Evolutionary conservation across 2,888 invertebrate species (phyloP).

Genomic region (Orchesella flavescens): DNA sequence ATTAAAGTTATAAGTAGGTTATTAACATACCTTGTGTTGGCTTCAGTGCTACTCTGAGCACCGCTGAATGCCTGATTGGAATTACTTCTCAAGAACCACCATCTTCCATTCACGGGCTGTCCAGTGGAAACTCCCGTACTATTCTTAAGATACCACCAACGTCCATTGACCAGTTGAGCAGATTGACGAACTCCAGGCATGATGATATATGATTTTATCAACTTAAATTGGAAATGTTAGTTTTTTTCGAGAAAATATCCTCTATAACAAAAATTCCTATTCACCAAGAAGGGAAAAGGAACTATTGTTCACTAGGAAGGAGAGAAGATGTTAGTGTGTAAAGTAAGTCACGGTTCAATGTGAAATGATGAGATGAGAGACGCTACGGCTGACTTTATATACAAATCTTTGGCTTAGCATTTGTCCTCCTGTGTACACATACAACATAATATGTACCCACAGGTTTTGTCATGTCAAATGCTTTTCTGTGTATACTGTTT

Average conservation of each 20-base stretch:
- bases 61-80: constrained; percentile 23
- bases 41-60: neutral
- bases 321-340: constrained; percentile 13
- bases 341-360: neutral
- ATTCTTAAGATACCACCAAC: constrained; percentile 51
- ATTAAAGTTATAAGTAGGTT: no score
- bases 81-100: constrained; percentile 32
- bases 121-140: neutral
- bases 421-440: neutral
- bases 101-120: constrained; percentile 26
- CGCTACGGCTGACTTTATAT: constrained; percentile 18
- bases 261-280: constrained; percentile 24
- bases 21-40: constrained; percentile 25
- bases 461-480: no score
- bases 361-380: constrained; percentile 12
- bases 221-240: neutral
- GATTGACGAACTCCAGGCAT: constrained; percentile 49
- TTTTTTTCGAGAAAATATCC: neutral
- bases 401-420: constrained; percentile 1
- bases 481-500: no score
- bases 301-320: constrained; percentile 9
- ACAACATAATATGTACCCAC: no score
- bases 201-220: neutral
- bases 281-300: neutral
- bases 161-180: constrained; percentile 41